phyloP scores from a whole-genome alignment of 2,797 vertebrate species.

The Enteromius fasciolatus region DNA sequence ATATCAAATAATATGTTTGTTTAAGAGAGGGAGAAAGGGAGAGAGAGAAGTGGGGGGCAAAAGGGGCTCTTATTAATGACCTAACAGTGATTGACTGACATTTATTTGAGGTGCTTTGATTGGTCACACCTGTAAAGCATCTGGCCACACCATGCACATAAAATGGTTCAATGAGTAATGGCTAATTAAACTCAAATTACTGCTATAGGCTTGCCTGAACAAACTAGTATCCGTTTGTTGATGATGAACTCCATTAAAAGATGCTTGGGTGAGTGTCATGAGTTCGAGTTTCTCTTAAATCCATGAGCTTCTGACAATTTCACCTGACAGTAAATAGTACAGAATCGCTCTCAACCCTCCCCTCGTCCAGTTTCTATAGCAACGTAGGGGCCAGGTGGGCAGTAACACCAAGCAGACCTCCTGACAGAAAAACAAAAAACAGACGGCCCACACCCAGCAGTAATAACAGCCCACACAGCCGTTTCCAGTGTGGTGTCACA shows the following conservation, averaged over 20 bases:
- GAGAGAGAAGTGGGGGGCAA: no score
- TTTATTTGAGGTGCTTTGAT: conserved; percentile 1
- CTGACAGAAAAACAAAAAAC: conserved; percentile 62
- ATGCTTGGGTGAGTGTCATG: not conserved
- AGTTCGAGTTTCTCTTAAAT: not conserved
- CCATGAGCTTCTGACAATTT: not conserved
- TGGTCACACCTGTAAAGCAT: conserved; percentile 2
- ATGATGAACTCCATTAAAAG: not conserved
- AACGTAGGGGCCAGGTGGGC: conserved; percentile 56
- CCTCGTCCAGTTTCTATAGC: conserved; percentile 43
- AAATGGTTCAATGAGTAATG: not conserved
- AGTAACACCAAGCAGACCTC: conserved; percentile 50
- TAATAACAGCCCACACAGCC: conserved; percentile 49
- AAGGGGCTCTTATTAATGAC: conserved; percentile 3
- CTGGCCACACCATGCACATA: not conserved
- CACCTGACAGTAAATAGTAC: not conserved
- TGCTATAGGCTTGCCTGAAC: not conserved
- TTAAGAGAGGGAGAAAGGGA: not conserved
- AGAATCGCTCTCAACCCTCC: not conserved
- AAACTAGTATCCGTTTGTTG: not conserved
- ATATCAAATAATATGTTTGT: not conserved
- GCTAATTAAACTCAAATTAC: not conserved
- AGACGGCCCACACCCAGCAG: conserved; percentile 44
- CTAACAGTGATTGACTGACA: not conserved
- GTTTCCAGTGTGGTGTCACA: conserved; percentile 37